Conservation (phyloP, 1,140 invertebrate species). For the Bombus breviceps region DNA sequence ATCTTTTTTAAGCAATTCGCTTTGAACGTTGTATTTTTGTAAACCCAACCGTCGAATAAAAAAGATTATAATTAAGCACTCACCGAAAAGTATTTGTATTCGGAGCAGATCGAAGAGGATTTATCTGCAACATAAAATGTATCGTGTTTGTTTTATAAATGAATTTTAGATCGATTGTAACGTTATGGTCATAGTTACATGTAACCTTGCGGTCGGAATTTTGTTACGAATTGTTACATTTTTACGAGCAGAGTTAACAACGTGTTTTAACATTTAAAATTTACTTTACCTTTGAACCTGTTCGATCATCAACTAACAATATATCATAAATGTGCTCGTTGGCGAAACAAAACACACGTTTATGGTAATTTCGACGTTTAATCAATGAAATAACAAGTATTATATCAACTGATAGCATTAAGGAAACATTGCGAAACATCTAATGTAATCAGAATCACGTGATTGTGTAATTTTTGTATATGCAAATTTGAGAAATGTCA, state of each 20-base stretch:
- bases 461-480: not conserved
- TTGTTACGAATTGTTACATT: no score
- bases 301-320: no score
- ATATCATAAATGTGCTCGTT: no score
- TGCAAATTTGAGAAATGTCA: not conserved
- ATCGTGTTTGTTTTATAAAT: not conserved
- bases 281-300: no score
- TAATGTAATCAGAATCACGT: not conserved
- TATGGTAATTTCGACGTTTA: not conserved
- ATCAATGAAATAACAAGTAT: not conserved
- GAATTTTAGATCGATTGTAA: no score
- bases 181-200: no score
- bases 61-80: constrained; percentile 15
- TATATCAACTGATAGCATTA: not conserved
- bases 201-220: no score
- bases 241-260: no score
- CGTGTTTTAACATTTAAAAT: no score
- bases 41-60: not conserved
- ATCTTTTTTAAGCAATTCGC: no score
- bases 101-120: not conserved
- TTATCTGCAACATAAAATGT: constrained; percentile 2
- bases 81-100: constrained; percentile 5
- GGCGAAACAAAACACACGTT: not conserved
- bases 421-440: not conserved
- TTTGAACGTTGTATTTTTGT: no score